Evolutionary conservation across 1,140 invertebrate genomes (phyloP).

Genomic region (Neodiprion pinetum): DNA sequence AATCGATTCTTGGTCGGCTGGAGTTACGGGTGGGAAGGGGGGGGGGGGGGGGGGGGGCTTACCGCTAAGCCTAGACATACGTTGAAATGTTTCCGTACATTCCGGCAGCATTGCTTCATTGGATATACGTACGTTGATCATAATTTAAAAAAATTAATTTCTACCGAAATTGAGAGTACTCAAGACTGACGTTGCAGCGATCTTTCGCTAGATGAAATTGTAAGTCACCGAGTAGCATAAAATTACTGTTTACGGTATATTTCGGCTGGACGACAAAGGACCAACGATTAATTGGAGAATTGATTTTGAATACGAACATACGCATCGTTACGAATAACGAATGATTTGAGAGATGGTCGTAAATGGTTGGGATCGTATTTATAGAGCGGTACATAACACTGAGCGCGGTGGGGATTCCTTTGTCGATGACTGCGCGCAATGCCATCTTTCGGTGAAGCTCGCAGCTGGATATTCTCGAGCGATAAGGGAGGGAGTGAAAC

Average conservation of each 20-base stretch:
- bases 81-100: background rate
- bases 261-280: too few species aligned
- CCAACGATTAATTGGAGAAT: too few species aligned
- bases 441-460: background rate
- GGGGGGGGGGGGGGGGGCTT: background rate
- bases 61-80: background rate
- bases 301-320: too few species aligned
- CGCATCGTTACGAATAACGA: too few species aligned
- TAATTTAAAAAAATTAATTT: too few species aligned
- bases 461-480: background rate
- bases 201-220: too few species aligned
- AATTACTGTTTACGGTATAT: too few species aligned
- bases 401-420: background rate
- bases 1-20: background rate
- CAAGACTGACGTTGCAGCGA: too few species aligned
- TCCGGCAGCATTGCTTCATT: background rate
- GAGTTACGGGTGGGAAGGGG: background rate
- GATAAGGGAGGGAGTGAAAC: background rate
- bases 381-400: background rate
- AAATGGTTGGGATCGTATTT: slow-evolving; percentile 1
- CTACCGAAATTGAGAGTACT: too few species aligned
- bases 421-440: background rate
- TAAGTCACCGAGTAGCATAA: too few species aligned
- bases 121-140: background rate
- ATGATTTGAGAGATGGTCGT: background rate